phyloP scores from a whole-genome alignment of 2,113 vertebrate genomes.

The Neoarius graeffei region DNA sequence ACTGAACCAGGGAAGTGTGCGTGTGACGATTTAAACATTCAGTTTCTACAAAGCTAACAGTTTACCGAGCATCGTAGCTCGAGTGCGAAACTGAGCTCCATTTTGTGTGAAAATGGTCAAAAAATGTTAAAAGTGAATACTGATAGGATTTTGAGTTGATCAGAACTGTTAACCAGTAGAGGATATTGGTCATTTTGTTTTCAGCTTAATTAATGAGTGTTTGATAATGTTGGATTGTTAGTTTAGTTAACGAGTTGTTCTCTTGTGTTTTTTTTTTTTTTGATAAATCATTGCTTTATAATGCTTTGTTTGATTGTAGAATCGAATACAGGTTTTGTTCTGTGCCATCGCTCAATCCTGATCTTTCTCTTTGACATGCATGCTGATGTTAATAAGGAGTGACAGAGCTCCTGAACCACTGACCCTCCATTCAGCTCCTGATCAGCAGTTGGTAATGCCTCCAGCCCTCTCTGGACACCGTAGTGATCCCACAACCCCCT shows the following conservation, averaged over 20 bases:
- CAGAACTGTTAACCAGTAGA: background rate
- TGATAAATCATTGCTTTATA: background rate
- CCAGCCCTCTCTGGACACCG: background rate
- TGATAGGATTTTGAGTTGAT: background rate
- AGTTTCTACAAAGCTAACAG: background rate
- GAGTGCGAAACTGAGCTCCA: background rate
- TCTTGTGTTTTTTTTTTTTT: background rate
- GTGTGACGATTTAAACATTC: background rate
- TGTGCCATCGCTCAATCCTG: background rate
- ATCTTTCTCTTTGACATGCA: background rate
- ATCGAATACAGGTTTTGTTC: background rate
- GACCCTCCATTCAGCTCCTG: conserved; percentile 1
- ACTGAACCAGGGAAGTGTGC: background rate
- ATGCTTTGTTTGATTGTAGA: background rate
- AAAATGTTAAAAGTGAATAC: too few species aligned
- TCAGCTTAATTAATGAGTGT: background rate
- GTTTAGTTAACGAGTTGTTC: background rate
- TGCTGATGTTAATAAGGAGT: too few species aligned
- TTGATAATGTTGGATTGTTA: background rate
- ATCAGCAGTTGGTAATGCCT: background rate
- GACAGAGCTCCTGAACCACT: background rate
- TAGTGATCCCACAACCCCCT: background rate
- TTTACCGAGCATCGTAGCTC: background rate
- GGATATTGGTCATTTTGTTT: background rate
- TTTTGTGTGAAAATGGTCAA: background rate